Evolutionary conservation across 2,888 invertebrate genomes (phyloP), one percentile per base, ranked within the genome.

Genomic region (Callyntrura guangdongensis): DNA sequence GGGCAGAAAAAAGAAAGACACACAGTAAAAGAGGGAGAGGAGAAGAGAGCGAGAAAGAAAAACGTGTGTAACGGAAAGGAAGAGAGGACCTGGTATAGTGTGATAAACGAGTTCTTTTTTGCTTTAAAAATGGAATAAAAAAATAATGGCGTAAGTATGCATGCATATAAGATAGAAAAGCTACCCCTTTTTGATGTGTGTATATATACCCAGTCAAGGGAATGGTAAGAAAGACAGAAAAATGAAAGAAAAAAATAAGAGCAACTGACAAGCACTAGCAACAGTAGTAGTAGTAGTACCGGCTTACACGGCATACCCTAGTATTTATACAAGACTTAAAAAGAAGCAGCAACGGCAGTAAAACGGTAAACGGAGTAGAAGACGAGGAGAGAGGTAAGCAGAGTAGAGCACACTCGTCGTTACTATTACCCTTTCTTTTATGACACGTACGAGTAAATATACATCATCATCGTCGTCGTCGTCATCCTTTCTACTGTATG

Each of bases 81-180:
- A n/a, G 12, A 12, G 11, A 77, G 49, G 17, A 61, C 8, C 72
- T 86, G 74, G 74, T 59, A 61, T 72, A 61, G 83, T 82, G 82
- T 74, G 88, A 59, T 89, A 89, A 89, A 77, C 74, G 84, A 84
- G 84, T 9, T 67, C n/a, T 84, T 83, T 59, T 36, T 56, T 2
- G 53, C 12, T 86, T 45, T 88, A 59, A 88, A 83, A 89, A 64
- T 36, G 36, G 82, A 72, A 56, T 64, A 88, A 47, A 88, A n/a
- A 88, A 88, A 79, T 81, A 69, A 74, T 72, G 79, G 36, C 25
- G 14, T 12, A 53, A 12, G 45, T 25, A 77, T 22, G 53, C 22
- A 49, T 22, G 20, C 74, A 12, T 47, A 49, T 4, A 49, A 20
- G 22, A 47, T 27, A 69, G 49, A 6, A 36, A 36, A 36, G 36